These are phyloP conservation scores for Volucella inanis DNA, from an alignment of 2,888 invertebrate genomes.

Conservation along the genomic window DNA sequence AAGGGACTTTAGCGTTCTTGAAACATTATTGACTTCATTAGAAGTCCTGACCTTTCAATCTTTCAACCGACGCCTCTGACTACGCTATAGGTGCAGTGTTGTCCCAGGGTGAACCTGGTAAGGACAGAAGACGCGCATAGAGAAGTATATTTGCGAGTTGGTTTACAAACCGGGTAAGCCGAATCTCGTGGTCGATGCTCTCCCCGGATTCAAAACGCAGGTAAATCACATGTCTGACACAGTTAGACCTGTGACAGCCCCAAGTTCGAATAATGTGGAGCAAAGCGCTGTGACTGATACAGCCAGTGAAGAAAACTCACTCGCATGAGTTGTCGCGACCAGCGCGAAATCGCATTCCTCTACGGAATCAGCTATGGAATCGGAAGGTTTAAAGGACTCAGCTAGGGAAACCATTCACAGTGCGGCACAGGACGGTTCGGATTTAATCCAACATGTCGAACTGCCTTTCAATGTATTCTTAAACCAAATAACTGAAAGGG, in stretches of 20 bases:
- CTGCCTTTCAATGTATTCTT: neutral
- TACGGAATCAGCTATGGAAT: neutral
- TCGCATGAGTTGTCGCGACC: neutral
- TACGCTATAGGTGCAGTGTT: no score
- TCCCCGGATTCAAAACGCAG: neutral
- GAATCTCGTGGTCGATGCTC: neutral
- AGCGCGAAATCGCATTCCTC: neutral
- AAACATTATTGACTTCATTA: no score
- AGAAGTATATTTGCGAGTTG: neutral
- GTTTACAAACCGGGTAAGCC: neutral
- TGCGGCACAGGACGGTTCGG: neutral
- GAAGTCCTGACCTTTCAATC: no score
- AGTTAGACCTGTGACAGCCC: no score
- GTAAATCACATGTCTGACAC: slow-evolving; percentile 5
- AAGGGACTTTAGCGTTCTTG: no score
- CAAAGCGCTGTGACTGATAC: neutral
- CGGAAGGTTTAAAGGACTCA: neutral
- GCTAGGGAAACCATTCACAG: neutral
- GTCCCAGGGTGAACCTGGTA: no score
- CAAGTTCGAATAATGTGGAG: neutral
- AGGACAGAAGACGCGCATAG: slow-evolving; percentile 15
- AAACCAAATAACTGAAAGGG: no score
- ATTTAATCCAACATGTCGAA: neutral
- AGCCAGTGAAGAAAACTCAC: neutral
- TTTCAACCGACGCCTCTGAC: no score